Percentiles rank a stretch among this genome's conserved stretches.
phyloP scores from a whole-genome alignment of 2,888 invertebrate genomes.

The Syrista parreyssii region DNA sequence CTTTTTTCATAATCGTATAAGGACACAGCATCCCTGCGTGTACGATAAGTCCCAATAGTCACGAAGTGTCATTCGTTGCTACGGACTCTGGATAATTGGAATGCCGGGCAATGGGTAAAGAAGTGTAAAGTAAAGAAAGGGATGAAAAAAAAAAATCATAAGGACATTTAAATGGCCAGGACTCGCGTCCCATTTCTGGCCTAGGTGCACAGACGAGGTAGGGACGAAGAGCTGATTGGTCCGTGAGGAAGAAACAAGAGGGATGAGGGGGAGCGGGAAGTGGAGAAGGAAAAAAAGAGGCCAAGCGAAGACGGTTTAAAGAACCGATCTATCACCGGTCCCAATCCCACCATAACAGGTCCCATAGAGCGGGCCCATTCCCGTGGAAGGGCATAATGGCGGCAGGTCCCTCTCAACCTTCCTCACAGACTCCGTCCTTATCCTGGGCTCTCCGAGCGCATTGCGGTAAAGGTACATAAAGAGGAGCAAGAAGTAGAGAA shows the following conservation, averaged over 20 bases:
- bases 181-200: background rate
- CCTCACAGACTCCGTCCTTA: background rate
- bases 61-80: background rate
- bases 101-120: background rate
- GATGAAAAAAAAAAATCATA: background rate
- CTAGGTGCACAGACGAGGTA: background rate
- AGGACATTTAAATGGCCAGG: background rate
- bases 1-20: background rate
- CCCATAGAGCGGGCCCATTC: conserved; percentile 21
- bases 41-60: background rate
- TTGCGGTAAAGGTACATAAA: background rate
- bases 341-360: conserved; percentile 33
- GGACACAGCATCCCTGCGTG: background rate
- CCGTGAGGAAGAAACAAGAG: background rate
- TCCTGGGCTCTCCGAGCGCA: background rate
- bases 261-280: background rate
- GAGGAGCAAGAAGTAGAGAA: conserved; percentile 8
- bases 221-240: background rate
- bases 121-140: background rate
- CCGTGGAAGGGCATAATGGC: conserved; percentile 22
- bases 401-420: conserved; percentile 29
- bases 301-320: conserved; percentile 26
- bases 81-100: background rate
- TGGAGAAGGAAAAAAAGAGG: background rate
- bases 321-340: conserved; percentile 35